Percentiles rank a stretch among this genome's conserved stretches.
Evolutionary conservation across 1,140 invertebrate genomes (phyloP).

Genomic region (Rhynchophorus ferrugineus): DNA sequence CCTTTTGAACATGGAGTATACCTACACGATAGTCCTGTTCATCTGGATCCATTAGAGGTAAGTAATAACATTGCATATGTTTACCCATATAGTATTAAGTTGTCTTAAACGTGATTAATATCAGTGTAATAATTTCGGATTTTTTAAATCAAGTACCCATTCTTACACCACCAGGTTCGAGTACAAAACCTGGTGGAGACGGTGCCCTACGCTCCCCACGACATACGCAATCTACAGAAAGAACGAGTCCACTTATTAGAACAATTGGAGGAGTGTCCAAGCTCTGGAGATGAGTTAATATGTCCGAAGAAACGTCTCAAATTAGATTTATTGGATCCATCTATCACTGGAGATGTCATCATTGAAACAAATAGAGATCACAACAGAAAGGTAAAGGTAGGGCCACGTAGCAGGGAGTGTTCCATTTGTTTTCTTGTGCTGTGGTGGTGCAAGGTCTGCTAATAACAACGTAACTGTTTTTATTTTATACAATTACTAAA

Average conservation of each 20-base stretch:
- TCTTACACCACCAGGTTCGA: slow-evolving; percentile 10
- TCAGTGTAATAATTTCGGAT: neutral
- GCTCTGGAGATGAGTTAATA: slow-evolving; percentile 59
- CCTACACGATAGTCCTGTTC: slow-evolving; percentile 28
- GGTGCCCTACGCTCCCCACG: slow-evolving; percentile 40
- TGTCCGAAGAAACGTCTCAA: slow-evolving; percentile 59
- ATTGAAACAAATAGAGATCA: slow-evolving; percentile 42
- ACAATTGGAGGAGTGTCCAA: slow-evolving; percentile 63
- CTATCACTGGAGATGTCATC: slow-evolving; percentile 38
- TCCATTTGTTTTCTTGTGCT: slow-evolving; percentile 15
- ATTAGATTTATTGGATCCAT: slow-evolving; percentile 47
- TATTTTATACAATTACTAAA: too few relatives aligned
- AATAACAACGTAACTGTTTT: too few relatives aligned
- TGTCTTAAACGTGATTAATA: neutral
- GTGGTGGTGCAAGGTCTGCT: slow-evolving; percentile 1
- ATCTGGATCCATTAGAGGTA: slow-evolving; percentile 30
- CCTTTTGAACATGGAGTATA: slow-evolving; percentile 40
- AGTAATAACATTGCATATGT: slow-evolving; percentile 28
- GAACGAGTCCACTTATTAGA: slow-evolving; percentile 61
- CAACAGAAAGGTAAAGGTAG: slow-evolving; percentile 42
- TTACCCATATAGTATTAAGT: neutral
- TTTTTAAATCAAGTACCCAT: slow-evolving; percentile 2
- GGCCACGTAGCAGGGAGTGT: slow-evolving; percentile 20
- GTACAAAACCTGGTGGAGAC: slow-evolving; percentile 15
- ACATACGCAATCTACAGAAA: slow-evolving; percentile 62